Conservation (phyloP, 2,113 vertebrate species). For the Turdus rufiventris region DNA sequence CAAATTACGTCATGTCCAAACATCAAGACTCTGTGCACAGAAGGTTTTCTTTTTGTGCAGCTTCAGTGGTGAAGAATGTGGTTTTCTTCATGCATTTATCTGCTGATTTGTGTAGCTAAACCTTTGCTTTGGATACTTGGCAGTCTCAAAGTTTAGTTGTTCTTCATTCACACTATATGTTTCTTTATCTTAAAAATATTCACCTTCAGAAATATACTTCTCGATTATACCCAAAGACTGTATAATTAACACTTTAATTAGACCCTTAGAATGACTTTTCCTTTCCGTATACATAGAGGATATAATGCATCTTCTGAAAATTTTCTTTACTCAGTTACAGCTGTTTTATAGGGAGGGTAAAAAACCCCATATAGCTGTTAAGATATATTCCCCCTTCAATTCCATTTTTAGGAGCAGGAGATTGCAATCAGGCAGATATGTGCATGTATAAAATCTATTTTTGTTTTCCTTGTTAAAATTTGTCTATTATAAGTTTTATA, state of each 20-base stretch:
- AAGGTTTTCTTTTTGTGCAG: not conserved
- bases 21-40: not conserved
- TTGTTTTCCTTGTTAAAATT: not conserved
- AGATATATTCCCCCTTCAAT: not conserved
- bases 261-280: not conserved
- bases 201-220: not conserved
- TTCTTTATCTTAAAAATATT: not conserved
- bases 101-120: not conserved
- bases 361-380: not conserved
- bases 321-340: not conserved
- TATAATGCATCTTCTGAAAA: not conserved
- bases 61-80: not conserved
- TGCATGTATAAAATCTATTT: not conserved
- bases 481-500: not conserved
- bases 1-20: not conserved
- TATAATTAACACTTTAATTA: not conserved
- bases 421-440: not conserved
- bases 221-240: not conserved
- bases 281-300: accelerated
- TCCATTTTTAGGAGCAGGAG: not conserved
- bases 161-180: not conserved
- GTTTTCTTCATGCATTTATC: not conserved
- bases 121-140: not conserved
- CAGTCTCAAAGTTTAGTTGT: not conserved
- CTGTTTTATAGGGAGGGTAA: not conserved